Conservation (phyloP, 30 jellyfish, hydroid and myxozoan species). For the Nemopilema nomurai region DNA sequence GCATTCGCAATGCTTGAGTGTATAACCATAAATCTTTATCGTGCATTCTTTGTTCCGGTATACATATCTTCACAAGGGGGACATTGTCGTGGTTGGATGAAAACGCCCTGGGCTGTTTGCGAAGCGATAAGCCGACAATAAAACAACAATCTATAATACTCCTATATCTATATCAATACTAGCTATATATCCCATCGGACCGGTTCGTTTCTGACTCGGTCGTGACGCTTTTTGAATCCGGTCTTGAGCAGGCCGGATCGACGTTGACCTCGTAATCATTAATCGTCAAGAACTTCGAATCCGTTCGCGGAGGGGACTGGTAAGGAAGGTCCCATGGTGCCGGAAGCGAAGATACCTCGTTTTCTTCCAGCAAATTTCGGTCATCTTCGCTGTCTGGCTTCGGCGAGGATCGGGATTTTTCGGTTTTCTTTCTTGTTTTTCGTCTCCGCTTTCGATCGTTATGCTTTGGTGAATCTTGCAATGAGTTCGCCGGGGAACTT, state of each 20-base stretch:
- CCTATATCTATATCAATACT: not conserved
- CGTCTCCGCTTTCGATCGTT: slow-evolving; percentile 48
- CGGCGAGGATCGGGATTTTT: slow-evolving; percentile 18
- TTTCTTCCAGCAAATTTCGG: not conserved
- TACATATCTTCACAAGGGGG: too few species aligned
- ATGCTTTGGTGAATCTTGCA: slow-evolving; percentile 39
- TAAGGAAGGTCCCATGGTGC: slow-evolving; percentile 96
- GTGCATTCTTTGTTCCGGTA: too few species aligned
- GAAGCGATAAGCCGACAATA: not conserved
- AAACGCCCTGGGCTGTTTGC: not conserved
- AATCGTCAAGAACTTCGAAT: slow-evolving; percentile 58
- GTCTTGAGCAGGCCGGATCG: slow-evolving; percentile 94
- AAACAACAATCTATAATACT: not conserved
- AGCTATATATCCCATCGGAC: slow-evolving; percentile 47
- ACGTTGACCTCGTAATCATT: slow-evolving; percentile 70
- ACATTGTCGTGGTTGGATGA: too few species aligned
- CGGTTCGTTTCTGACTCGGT: slow-evolving; percentile 46
- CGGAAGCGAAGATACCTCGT: slow-evolving; percentile 66
- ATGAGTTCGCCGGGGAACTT: slow-evolving; percentile 53
- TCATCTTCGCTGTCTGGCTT: slow-evolving; percentile 21
- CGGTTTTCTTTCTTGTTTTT: slow-evolving; percentile 45
- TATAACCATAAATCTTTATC: too few species aligned
- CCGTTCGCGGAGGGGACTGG: slow-evolving; percentile 95
- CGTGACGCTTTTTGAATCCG: slow-evolving; percentile 67
- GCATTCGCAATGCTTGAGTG: too few species aligned